Conservation (phyloP, 2,797 vertebrate species). For the Epinephelus coioides region DNA sequence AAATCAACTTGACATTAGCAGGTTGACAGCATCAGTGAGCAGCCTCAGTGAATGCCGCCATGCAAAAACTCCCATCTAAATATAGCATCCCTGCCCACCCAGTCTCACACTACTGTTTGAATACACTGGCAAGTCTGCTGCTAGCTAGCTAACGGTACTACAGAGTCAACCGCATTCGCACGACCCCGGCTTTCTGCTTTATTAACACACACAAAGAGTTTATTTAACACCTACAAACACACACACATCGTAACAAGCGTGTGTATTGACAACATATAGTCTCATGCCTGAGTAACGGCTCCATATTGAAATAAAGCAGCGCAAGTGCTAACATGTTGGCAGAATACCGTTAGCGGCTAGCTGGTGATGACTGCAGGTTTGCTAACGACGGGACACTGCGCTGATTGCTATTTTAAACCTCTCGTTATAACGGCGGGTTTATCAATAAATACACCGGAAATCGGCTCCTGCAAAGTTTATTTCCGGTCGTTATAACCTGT, state of each 20-base stretch:
- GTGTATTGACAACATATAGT: neutral
- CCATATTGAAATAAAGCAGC: slow-evolving; percentile 1
- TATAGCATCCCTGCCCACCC: slow-evolving; percentile 55
- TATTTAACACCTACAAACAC: neutral
- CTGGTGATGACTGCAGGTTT: slow-evolving; percentile 48
- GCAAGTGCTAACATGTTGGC: slow-evolving; percentile 38
- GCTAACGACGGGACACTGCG: slow-evolving; percentile 68
- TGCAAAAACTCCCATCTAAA: slow-evolving; percentile 55
- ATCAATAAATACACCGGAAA: neutral
- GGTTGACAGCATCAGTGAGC: slow-evolving; percentile 16
- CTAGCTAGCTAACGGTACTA: slow-evolving; percentile 55
- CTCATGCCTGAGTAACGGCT: neutral
- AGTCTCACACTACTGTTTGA: slow-evolving; percentile 49
- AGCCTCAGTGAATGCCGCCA: slow-evolving; percentile 26
- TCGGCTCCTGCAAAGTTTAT: neutral
- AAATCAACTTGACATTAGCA: neutral
- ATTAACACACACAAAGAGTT: neutral
- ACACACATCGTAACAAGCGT: neutral
- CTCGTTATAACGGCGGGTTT: neutral
- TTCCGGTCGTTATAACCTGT: accelerated
- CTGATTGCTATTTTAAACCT: slow-evolving; percentile 23
- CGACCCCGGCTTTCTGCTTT: slow-evolving; percentile 27
- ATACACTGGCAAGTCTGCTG: slow-evolving; percentile 48
- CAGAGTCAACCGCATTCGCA: slow-evolving; percentile 8
- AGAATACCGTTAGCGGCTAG: slow-evolving; percentile 56